Evolutionary conservation across 2,113 vertebrate genomes (phyloP).

Genomic region (Porphyrio hochstetteri): DNA sequence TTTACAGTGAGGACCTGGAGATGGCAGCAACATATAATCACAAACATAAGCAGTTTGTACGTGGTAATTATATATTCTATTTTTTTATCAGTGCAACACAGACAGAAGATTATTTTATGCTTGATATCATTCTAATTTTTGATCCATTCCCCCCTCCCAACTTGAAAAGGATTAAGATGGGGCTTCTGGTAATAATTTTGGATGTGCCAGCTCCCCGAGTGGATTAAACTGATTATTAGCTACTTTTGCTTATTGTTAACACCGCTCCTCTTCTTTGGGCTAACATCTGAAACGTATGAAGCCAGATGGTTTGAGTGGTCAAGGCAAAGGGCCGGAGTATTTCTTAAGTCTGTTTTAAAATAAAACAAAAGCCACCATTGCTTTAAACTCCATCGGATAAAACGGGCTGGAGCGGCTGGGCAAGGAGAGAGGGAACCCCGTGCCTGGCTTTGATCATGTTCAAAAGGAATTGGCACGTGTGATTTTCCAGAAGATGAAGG

Average conservation of each 20-base stretch:
- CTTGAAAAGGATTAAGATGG: conserved; percentile 68
- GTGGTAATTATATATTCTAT: conserved; percentile 72
- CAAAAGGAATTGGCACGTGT: conserved; percentile 49
- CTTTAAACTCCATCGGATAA: conserved; percentile 52
- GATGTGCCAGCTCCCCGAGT: background rate
- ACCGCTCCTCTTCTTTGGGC: background rate
- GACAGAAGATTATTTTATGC: conserved; percentile 79
- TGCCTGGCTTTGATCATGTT: conserved; percentile 64
- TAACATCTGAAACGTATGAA: background rate
- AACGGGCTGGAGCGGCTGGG: background rate
- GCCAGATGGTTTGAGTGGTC: conserved; percentile 35
- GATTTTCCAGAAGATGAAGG: conserved; percentile 61
- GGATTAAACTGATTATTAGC: background rate
- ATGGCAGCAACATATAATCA: conserved; percentile 81
- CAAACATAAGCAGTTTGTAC: conserved; percentile 75
- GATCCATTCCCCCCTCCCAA: conserved; percentile 37
- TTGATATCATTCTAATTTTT: conserved; percentile 77
- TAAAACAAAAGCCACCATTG: conserved; percentile 34
- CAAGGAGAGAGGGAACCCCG: conserved; percentile 15
- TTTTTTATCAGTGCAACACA: conserved; percentile 73
- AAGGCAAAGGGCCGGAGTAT: background rate
- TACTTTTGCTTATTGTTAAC: conserved; percentile 17
- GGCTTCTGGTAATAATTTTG: conserved; percentile 55
- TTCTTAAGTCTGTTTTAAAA: conserved; percentile 27
- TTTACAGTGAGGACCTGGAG: conserved; percentile 75